Evolutionary conservation across 2,888 invertebrate species (phyloP).

Genomic region (Zelleria hepariella): DNA sequence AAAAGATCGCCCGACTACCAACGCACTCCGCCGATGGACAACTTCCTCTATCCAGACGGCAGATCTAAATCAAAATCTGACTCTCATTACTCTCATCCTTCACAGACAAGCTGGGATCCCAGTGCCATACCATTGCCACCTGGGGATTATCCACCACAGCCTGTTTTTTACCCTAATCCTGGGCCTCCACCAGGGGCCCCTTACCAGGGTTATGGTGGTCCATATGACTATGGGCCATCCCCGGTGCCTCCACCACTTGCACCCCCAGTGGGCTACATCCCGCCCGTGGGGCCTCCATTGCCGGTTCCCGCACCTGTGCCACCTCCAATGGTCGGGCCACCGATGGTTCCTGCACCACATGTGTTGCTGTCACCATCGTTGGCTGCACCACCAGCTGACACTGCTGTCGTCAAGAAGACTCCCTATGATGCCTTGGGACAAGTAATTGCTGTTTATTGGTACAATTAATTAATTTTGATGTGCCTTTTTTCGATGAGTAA

Average conservation of each 20-base stretch:
- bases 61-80: conserved; percentile 4
- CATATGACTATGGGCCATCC: conserved; percentile 31
- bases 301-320: conserved; percentile 20
- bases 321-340: conserved; percentile 18
- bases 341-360: not conserved
- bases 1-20: not conserved
- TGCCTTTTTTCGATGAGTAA: conserved; percentile 6
- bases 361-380: conserved; percentile 20
- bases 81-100: conserved; percentile 8
- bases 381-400: conserved; percentile 26
- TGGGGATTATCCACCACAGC: conserved; percentile 15
- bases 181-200: conserved; percentile 15
- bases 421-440: conserved; percentile 57
- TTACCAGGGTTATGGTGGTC: conserved; percentile 26
- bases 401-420: conserved; percentile 20
- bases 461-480: conserved; percentile 8
- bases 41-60: conserved; percentile 14
- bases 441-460: conserved; percentile 31
- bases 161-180: conserved; percentile 18
- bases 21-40: conserved; percentile 9
- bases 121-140: conserved; percentile 2
- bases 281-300: conserved; percentile 8
- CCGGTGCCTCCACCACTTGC: conserved; percentile 9
- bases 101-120: conserved; percentile 3
- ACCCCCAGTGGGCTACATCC: conserved; percentile 5